Percentiles rank a stretch among this genome's conserved stretches.
phyloP scores from a whole-genome alignment of 2,888 invertebrate genomes.

The Chrysolina americana region DNA sequence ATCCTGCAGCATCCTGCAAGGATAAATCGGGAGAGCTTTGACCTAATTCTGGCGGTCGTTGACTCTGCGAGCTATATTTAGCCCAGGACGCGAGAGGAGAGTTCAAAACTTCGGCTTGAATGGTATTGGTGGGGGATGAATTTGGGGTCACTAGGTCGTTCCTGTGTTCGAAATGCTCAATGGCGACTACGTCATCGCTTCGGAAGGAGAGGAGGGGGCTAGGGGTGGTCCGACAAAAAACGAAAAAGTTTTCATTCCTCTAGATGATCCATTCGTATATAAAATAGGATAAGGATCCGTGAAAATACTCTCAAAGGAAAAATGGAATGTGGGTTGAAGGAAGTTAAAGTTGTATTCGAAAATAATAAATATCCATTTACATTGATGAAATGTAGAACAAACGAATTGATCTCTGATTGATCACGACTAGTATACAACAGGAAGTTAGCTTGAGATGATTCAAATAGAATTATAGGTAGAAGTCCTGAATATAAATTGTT shows the following conservation, averaged over 20 bases:
- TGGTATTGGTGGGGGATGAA: constrained; percentile 41
- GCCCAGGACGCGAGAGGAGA: constrained; percentile 37
- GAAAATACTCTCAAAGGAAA: no score
- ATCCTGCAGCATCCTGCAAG: constrained; percentile 37
- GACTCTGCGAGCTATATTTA: constrained; percentile 48
- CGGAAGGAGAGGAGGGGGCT: constrained; percentile 4
- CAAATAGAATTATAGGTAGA: no score
- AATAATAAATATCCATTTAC: no score
- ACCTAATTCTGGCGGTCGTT: constrained; percentile 46
- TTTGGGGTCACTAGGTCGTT: constrained; percentile 49
- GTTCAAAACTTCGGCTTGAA: constrained; percentile 40
- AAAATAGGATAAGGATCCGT: no score
- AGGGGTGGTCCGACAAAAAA: neutral
- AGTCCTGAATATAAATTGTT: no score
- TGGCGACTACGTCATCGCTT: constrained; percentile 45
- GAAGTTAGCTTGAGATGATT: no score
- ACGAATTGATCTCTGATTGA: no score
- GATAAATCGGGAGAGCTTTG: constrained; percentile 47
- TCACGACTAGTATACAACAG: no score
- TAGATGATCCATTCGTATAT: no score
- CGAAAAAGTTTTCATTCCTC: neutral
- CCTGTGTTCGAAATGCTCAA: constrained; percentile 40
- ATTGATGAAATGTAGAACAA: no score
- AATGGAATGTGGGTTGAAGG: no score
- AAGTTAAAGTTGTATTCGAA: no score